Conservation (phyloP, 2,888 invertebrate genomes). For the Hylaea fasciaria region DNA sequence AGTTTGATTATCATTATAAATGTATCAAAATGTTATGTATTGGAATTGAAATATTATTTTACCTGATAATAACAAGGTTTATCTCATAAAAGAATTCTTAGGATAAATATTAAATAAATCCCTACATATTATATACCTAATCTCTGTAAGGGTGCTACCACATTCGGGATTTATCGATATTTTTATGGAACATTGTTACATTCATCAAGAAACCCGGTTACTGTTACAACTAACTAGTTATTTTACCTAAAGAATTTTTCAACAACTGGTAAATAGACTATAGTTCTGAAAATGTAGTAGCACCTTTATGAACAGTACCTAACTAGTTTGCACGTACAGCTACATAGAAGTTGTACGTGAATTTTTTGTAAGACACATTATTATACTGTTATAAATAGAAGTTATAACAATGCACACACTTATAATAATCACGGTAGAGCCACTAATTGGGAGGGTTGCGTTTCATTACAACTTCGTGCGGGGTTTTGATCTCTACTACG, state of each 20-base stretch:
- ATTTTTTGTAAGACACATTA: background rate
- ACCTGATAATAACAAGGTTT: background rate
- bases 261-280: no score
- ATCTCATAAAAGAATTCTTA: background rate
- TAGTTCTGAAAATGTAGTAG: background rate
- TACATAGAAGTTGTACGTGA: background rate
- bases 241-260: no score
- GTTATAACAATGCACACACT: background rate
- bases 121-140: background rate
- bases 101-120: background rate
- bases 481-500: no score
- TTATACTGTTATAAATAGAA: background rate
- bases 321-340: background rate
- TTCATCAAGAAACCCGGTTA: no score
- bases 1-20: background rate
- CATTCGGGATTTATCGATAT: background rate
- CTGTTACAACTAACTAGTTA: no score
- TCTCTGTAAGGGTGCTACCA: background rate
- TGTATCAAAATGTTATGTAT: background rate
- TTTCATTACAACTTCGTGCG: no score
- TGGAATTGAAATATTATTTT: background rate
- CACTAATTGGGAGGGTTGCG: background rate
- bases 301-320: background rate
- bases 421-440: background rate
- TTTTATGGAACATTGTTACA: no score